Percentiles rank a stretch among this genome's conserved stretches.
Evolutionary conservation across 2,113 vertebrate species (phyloP).

Genomic region (Indicator maculatus): DNA sequence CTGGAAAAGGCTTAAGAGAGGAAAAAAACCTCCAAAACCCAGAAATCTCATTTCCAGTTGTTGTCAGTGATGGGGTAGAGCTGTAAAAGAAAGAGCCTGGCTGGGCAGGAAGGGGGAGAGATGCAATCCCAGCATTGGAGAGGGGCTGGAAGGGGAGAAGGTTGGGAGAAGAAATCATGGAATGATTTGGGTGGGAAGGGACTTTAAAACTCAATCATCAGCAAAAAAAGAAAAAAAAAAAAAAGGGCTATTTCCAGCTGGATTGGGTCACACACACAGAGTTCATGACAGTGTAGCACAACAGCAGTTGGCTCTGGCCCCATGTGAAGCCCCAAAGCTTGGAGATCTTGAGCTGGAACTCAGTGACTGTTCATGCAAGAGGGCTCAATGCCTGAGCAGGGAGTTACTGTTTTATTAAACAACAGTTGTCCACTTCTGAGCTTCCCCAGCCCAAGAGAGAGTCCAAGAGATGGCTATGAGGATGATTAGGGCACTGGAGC

Average conservation of each 20-base stretch:
- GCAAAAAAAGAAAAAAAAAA: neutral
- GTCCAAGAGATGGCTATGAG: no score
- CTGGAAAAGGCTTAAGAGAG: neutral
- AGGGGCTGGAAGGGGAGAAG: neutral
- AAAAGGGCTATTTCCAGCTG: neutral
- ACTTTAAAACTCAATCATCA: neutral
- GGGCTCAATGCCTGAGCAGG: neutral
- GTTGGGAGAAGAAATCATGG: no score
- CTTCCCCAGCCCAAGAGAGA: no score
- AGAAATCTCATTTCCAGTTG: neutral
- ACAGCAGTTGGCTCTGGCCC: neutral
- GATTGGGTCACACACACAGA: neutral
- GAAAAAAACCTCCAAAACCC: neutral
- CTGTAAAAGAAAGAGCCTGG: neutral
- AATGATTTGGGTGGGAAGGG: no score
- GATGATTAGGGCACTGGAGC: no score
- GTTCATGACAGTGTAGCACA: accelerated
- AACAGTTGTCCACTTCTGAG: no score
- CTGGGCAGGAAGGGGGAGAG: neutral
- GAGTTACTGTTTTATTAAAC: neutral
- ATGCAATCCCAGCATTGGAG: neutral
- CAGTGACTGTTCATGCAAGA: accelerated
- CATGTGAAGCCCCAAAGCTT: neutral
- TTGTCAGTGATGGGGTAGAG: neutral
- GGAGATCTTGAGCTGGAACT: neutral